Evolutionary conservation across 2,797 vertebrate species (phyloP), one percentile per base, ranked within the genome.

Genomic region (Poeciliopsis presidionis): DNA sequence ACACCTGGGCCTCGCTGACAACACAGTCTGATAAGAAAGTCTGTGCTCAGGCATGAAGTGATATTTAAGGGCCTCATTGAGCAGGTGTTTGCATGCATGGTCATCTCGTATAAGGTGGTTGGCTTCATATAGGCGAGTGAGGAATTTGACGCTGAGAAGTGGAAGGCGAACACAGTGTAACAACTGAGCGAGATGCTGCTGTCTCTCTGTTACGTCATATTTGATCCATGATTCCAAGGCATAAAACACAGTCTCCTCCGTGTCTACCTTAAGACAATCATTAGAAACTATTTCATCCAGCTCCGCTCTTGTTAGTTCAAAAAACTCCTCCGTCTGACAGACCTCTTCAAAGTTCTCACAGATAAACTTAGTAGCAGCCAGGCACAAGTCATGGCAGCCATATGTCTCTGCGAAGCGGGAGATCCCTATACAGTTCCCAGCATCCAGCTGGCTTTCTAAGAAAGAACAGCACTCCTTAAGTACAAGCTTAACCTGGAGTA

Each of bases 11-110:
- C 97, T 94, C 0, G 97, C 97, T 78, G 96, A 97, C 90, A 99
- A 91, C 92, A 99, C 93, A 49, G 94, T 99, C 95, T 99, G 98
- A 92, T 98, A 98, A 70, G 97, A 99, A 0, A 99, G 97, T 88
- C 98, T 95, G 90, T 99, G 98, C 82, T 99, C 98, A 39, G 98
- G 98, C 98, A 99, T 99, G 87, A 99, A 99, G 92, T 99, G 98
- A 94, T 99, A 99, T 87, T 99, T 99, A 5, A 99, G 97, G 59
- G 98, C 98, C 95, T 99, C 98, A 4, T 99, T 99, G 75, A 99
- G 96, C 82, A 99, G 96, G 86, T 99, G 98, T 88, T 99, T 99
- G 90, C 98, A 99, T 1, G 97, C 96, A 25, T 97, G 98, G 92
- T 99, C 98, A 12, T 99, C 98, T 7, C 98, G 96, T 91, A 99